Evolutionary conservation across 2,113 vertebrate species (phyloP).

Genomic region (Sapayoa aenigma): DNA sequence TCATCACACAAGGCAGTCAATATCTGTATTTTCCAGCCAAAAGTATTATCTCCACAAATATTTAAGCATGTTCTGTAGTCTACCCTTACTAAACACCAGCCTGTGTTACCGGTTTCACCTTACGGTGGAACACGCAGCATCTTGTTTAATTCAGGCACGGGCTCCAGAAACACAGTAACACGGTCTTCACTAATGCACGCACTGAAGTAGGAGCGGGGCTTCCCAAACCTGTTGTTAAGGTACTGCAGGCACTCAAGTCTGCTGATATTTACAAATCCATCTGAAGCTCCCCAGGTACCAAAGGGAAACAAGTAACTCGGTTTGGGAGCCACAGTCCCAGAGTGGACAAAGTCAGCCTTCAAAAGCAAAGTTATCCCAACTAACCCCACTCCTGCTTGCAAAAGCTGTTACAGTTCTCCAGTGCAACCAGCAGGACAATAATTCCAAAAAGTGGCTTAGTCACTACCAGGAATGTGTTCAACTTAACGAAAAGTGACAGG

Average conservation of each 20-base stretch:
- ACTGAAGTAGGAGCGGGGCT: neutral
- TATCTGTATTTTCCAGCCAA: neutral
- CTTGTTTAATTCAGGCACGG: neutral
- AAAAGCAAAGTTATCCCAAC: neutral
- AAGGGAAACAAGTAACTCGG: neutral
- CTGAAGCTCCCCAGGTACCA: neutral
- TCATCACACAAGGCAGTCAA: neutral
- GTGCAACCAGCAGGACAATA: neutral
- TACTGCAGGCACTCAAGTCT: neutral
- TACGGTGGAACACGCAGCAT: neutral
- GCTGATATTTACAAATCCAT: neutral
- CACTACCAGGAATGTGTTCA: neutral
- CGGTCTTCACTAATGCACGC: neutral
- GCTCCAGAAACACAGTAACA: neutral
- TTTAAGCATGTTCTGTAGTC: neutral
- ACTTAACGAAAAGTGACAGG: constrained; percentile 22
- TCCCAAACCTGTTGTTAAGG: neutral
- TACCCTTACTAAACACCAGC: neutral
- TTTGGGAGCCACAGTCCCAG: neutral
- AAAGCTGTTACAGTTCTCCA: neutral
- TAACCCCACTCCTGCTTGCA: neutral
- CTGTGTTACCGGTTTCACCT: neutral
- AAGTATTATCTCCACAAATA: neutral
- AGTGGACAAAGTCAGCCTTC: neutral
- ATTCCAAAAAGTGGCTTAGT: neutral